These are phyloP conservation scores for Cochlearius cochlearius DNA, from an alignment of 2,113 vertebrate species.

Conservation along the genomic window DNA sequence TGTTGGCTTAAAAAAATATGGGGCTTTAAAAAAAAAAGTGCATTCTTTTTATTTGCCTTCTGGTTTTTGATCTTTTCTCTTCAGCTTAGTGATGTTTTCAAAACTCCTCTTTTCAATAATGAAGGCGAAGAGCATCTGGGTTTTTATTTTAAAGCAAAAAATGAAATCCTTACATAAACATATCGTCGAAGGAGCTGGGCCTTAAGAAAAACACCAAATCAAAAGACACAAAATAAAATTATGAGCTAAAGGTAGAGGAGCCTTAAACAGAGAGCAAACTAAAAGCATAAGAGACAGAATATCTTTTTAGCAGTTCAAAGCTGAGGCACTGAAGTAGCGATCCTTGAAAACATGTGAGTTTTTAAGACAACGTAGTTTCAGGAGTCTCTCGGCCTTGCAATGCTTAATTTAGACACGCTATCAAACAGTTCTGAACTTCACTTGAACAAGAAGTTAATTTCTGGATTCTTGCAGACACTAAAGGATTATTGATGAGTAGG, in stretches of 20 bases:
- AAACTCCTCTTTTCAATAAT: neutral
- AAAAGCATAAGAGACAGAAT: neutral
- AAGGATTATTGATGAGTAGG: neutral
- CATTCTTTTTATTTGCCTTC: slow-evolving; percentile 37
- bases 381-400: neutral
- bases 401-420: neutral
- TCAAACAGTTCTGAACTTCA: neutral
- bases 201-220: slow-evolving; percentile 1
- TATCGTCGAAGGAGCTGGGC: neutral
- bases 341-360: neutral
- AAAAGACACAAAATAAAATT: slow-evolving; percentile 1
- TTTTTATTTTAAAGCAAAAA: slow-evolving; percentile 28
- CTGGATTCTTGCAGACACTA: neutral
- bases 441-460: neutral
- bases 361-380: neutral
- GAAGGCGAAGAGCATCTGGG: neutral
- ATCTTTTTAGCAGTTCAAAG: neutral
- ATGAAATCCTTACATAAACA: slow-evolving; percentile 3
- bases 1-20: neutral
- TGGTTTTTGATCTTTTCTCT: slow-evolving; percentile 41
- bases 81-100: slow-evolving; percentile 14
- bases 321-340: neutral
- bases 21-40: neutral
- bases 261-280: neutral
- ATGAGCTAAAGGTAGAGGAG: neutral